phyloP scores from a whole-genome alignment of 2,888 invertebrate species.

The Melinopterus prodromus region DNA sequence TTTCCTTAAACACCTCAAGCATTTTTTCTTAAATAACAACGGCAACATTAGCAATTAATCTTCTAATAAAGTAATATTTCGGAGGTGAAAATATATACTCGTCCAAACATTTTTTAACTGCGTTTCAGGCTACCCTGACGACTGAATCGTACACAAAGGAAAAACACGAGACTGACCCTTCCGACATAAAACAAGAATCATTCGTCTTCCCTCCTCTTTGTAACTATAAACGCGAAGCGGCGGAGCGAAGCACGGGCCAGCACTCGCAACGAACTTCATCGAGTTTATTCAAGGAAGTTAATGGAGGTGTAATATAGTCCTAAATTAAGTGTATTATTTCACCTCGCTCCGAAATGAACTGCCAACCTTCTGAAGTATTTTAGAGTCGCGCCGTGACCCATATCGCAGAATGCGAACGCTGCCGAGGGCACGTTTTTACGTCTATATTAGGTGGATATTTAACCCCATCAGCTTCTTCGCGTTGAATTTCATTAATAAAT shows the following conservation, averaged over 20 bases:
- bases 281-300: slow-evolving; percentile 32
- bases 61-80: no score
- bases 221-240: background rate
- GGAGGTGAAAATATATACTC: no score
- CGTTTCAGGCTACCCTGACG: no score
- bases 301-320: slow-evolving; percentile 35
- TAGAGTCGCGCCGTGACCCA: slow-evolving; percentile 26
- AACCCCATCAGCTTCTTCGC: slow-evolving; percentile 23
- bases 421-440: slow-evolving; percentile 25
- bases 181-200: background rate
- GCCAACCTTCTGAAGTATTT: slow-evolving; percentile 25
- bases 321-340: slow-evolving; percentile 37
- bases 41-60: no score
- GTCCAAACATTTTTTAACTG: no score
- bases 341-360: slow-evolving; percentile 27
- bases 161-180: background rate
- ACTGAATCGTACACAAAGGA: background rate
- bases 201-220: background rate
- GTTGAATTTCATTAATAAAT: slow-evolving; percentile 25
- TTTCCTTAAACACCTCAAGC: no score
- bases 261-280: slow-evolving; percentile 11
- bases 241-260: slow-evolving; percentile 16
- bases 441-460: slow-evolving; percentile 17
- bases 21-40: no score
- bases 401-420: slow-evolving; percentile 22